Evolutionary conservation across 2,113 vertebrate species (phyloP).

Genomic region (Amphilophus citrinellus): DNA sequence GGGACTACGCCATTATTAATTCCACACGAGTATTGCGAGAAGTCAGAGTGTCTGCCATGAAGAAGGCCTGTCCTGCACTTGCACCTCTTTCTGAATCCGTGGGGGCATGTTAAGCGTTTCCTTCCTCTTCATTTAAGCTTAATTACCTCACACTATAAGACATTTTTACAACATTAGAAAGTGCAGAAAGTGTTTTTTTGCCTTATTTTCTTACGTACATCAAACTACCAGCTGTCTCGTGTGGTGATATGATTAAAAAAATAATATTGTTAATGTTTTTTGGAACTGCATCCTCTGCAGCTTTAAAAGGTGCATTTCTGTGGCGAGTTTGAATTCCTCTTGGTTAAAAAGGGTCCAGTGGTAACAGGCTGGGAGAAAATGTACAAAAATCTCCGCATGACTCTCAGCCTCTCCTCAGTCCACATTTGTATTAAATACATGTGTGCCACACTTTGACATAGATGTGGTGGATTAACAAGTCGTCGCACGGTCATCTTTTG

Average conservation of each 20-base stretch:
- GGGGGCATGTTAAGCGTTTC: neutral
- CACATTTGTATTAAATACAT: neutral
- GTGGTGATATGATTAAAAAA: neutral
- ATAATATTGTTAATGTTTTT: neutral
- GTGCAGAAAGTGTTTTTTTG: neutral
- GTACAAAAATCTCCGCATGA: neutral
- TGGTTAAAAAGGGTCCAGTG: no score
- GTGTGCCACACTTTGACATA: neutral
- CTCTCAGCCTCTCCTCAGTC: neutral
- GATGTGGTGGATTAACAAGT: neutral
- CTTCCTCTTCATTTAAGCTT: neutral
- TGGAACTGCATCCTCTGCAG: no score
- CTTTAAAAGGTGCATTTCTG: neutral
- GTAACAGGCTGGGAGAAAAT: neutral
- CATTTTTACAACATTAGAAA: neutral
- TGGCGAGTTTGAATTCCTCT: neutral
- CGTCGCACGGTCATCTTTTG: slow-evolving; percentile 33
- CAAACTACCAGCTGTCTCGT: neutral
- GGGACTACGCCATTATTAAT: no score
- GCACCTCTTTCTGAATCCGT: neutral
- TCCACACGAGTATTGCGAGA: no score
- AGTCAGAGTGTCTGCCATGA: neutral
- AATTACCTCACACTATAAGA: neutral
- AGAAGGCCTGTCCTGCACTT: neutral
- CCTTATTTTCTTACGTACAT: neutral